A percentile compares a stretch with the other conserved stretches of the same genome.
Conservation (phyloP, 1,140 invertebrate genomes). For the Hylaeus anthracinus region DNA sequence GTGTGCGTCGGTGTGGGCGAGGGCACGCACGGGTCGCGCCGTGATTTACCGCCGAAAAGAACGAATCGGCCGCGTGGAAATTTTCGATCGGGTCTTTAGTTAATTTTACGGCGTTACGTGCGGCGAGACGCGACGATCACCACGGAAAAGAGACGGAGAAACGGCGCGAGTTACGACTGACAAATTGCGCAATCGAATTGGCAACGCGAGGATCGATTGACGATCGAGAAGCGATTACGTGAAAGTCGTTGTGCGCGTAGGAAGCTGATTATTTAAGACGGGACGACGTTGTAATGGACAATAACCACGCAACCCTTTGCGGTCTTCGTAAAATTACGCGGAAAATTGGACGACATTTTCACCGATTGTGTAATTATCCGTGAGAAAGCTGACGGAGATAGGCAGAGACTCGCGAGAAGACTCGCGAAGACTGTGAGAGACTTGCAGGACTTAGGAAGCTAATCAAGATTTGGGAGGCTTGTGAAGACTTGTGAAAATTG, state of each 20-base stretch:
- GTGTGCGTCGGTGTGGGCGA: background rate
- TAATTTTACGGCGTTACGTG: background rate
- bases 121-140: background rate
- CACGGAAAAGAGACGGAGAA: background rate
- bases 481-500: too few relatives aligned
- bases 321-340: too few relatives aligned
- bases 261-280: background rate
- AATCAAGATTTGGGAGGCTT: too few relatives aligned
- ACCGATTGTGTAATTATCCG: too few relatives aligned
- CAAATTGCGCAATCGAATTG: conserved; percentile 16
- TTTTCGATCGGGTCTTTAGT: conserved; percentile 8
- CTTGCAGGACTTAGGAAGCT: too few relatives aligned
- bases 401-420: too few relatives aligned
- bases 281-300: too few relatives aligned
- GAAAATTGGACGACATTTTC: too few relatives aligned
- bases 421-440: too few relatives aligned
- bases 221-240: conserved; percentile 5
- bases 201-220: conserved; percentile 8
- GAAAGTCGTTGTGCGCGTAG: background rate
- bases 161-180: background rate
- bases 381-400: too few relatives aligned
- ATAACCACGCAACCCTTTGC: too few relatives aligned
- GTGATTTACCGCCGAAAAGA: conserved; percentile 15
- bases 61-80: conserved; percentile 8
- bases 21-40: conserved; percentile 7